Base-by-base conservation (phyloP, 2,888 invertebrate genomes). In the Coleophora deauratella region DNA sequence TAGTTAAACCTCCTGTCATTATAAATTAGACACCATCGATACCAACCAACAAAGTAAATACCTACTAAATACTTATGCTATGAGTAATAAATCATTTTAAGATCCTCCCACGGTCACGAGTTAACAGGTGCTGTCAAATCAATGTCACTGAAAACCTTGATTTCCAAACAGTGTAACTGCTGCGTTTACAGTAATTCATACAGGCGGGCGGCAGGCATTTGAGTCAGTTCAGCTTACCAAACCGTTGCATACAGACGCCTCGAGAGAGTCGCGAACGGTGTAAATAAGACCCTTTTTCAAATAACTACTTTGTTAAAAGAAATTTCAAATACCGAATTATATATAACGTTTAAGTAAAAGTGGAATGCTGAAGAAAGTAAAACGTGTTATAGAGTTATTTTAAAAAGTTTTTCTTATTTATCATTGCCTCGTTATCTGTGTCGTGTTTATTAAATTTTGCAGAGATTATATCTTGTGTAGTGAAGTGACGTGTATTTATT, bases 401-500 rank as follows among this genome's bases (percentile, higher is more conserved):
- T 6, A 21, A 21, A 21, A 21, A 4, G 21, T 21, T 21, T 21
- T 21, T 21, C 3, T 21, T 6, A n/a, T n/a, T n/a, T n/a, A n/a
- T n/a, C n/a, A n/a, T 21, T 21, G 21, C 21, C 21, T 21, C 21
- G 3, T 21, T 21, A 21, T 21, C 21, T 35, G 7, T 31, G 35
- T 35, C 9, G 32, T 38, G 36, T 38, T 28, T 38, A 9, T 27
- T 14, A 30, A n/a, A n/a, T n/a, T n/a, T n/a, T n/a, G n/a, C n/a
- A n/a, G 13, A 3, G 27, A n/a, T 37, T 37, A 35, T 50, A 38
- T 34, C 15, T 33, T 6, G 21, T 34, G 14, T 46, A 21, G 30
- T 44, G 43, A 39, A 43, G 61, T 63, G 62, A 64, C 66, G 65
- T 64, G 55, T 68, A 66, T 76, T 79, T 78, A 71, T 71, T 71